Evolutionary conservation across 2,888 invertebrate species (phyloP).

Genomic region (Cataglyphis altisquamis): DNA sequence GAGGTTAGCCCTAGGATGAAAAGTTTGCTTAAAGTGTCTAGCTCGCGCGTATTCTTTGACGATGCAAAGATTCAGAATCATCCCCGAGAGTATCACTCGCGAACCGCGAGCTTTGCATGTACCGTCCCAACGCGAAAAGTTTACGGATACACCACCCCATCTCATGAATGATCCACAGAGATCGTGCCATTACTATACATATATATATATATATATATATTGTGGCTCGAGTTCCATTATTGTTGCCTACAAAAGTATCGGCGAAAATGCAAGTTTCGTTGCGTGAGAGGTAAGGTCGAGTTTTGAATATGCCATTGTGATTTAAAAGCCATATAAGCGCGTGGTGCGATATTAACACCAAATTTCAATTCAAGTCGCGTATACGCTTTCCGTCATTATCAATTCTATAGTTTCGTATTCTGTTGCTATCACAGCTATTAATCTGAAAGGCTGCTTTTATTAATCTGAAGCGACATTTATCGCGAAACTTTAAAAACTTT

Average conservation of each 20-base stretch:
- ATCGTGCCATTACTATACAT: conserved; percentile 30
- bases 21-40: conserved; percentile 67
- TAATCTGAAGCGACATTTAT: neutral
- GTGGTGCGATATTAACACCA: neutral
- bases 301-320: neutral
- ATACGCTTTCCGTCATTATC: neutral
- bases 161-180: conserved; percentile 51
- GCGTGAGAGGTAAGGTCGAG: neutral
- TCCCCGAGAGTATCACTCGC: conserved; percentile 43
- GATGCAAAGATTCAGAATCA: conserved; percentile 60
- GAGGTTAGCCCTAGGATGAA: conserved; percentile 60
- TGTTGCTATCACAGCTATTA: neutral
- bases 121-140: conserved; percentile 52
- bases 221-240: conserved; percentile 8
- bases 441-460: neutral
- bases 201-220: neutral
- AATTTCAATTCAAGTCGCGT: neutral
- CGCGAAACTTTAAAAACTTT: neutral
- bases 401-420: neutral
- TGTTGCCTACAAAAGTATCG: conserved; percentile 15
- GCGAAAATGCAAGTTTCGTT: conserved; percentile 13
- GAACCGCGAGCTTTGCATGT: conserved; percentile 48
- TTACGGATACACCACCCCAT: conserved; percentile 5
- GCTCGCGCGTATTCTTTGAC: conserved; percentile 58
- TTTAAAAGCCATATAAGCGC: neutral